Evolutionary conservation across 2,888 invertebrate species (phyloP).

Genomic region (Petrolisthes cinctipes): DNA sequence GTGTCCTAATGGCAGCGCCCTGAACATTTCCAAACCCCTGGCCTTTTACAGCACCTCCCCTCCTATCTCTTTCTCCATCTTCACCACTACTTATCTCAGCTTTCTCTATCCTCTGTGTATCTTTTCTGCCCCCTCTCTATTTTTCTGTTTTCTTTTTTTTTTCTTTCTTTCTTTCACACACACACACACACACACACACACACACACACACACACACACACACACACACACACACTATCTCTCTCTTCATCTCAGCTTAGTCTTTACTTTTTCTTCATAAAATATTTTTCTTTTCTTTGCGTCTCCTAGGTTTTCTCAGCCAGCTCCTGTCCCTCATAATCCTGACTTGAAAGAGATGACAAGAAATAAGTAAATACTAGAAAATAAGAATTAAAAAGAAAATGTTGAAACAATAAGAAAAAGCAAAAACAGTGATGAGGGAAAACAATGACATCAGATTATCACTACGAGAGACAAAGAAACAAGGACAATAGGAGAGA

Average conservation of each 20-base stretch:
- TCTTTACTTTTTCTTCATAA: too few relatives aligned
- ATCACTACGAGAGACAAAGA: neutral
- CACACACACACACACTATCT: neutral
- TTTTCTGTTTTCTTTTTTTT: neutral
- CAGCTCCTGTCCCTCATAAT: too few relatives aligned
- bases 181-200: neutral
- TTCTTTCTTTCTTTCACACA: neutral
- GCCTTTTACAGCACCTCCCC: conserved; percentile 1
- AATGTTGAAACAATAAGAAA: neutral
- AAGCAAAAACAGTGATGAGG: neutral
- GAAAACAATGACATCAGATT: neutral
- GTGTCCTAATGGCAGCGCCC: conserved; percentile 40
- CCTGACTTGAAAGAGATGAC: neutral
- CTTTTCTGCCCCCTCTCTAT: neutral
- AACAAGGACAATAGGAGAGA: neutral
- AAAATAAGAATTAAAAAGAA: neutral
- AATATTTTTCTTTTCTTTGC: too few relatives aligned
- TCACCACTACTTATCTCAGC: neutral
- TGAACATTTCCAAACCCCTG: neutral
- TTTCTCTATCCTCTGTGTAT: neutral
- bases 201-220: conserved; percentile 1
- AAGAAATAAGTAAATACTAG: neutral
- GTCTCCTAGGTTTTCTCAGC: too few relatives aligned
- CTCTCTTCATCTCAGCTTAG: neutral
- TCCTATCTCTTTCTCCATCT: neutral